Conservation (phyloP, 2,888 invertebrate species). For the Altica lythri region DNA sequence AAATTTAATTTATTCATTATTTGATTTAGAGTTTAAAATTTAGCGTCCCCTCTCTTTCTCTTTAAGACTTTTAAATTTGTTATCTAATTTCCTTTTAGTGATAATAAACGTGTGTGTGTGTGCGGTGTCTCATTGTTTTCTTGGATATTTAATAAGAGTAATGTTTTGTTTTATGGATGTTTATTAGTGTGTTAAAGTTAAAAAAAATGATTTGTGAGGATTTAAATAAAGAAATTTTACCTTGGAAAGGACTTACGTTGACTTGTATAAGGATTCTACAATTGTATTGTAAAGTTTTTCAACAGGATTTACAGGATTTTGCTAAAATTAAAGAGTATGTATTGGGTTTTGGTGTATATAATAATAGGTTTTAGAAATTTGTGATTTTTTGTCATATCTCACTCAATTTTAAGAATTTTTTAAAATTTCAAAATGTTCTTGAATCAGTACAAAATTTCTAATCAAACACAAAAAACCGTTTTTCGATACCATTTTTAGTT, state of each 20-base stretch:
- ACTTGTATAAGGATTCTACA: slow-evolving; percentile 83
- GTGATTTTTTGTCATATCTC: too few relatives aligned
- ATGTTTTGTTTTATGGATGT: slow-evolving; percentile 15
- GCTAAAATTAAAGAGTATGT: slow-evolving; percentile 35
- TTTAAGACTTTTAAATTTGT: too few relatives aligned
- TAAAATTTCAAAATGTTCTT: too few relatives aligned
- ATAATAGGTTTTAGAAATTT: too few relatives aligned
- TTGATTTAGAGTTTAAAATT: too few relatives aligned
- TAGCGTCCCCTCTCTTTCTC: too few relatives aligned
- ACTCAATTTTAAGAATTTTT: too few relatives aligned
- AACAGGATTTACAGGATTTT: slow-evolving; percentile 57
- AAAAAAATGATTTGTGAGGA: slow-evolving; percentile 45
- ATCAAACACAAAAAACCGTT: too few relatives aligned
- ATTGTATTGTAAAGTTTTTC: slow-evolving; percentile 87
- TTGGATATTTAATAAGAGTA: neutral
- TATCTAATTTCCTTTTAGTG: slow-evolving; percentile 30
- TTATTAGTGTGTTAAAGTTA: slow-evolving; percentile 9
- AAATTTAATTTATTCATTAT: too few relatives aligned
- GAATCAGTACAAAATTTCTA: too few relatives aligned
- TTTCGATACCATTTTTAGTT: too few relatives aligned
- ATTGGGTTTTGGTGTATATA: too few relatives aligned
- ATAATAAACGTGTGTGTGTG: neutral
- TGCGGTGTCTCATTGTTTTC: neutral
- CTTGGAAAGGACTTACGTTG: slow-evolving; percentile 84
- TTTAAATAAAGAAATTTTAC: slow-evolving; percentile 49